Percentiles rank a stretch among this genome's conserved stretches.
phyloP scores from a whole-genome alignment of 2,888 invertebrate species.

The Dasypolia templi region DNA sequence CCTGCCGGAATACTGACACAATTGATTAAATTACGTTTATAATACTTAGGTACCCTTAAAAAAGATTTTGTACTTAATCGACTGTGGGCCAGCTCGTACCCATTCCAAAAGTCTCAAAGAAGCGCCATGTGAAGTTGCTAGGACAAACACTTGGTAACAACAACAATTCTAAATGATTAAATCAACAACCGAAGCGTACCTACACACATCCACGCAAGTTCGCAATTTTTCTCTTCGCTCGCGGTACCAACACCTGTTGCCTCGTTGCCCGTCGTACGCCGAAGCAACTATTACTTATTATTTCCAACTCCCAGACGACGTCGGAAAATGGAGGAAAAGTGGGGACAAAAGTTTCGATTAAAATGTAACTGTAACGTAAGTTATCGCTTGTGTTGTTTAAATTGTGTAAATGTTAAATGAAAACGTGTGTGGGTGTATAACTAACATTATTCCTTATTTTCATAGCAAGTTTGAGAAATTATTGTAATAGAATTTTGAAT shows the following conservation, averaged over 20 bases:
- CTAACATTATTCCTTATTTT: constrained; percentile 1
- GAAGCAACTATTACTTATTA: constrained; percentile 55
- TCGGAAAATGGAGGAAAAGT: constrained; percentile 9
- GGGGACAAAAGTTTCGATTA: constrained; percentile 39
- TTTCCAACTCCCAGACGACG: constrained; percentile 52
- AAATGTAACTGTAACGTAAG: constrained; percentile 28
- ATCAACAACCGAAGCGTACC: constrained; percentile 29
- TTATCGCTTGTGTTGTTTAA: background rate
- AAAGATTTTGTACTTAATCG: no score
- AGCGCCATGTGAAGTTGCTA: background rate
- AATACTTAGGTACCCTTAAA: no score
- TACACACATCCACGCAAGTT: constrained; percentile 50
- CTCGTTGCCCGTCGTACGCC: constrained; percentile 40
- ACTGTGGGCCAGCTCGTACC: background rate
- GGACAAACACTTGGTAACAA: constrained; percentile 13
- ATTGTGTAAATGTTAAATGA: constrained; percentile 12
- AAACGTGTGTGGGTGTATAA: background rate
- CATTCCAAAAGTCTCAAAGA: background rate
- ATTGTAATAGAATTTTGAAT: background rate
- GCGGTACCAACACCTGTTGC: constrained; percentile 68
- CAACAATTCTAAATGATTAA: constrained; percentile 36
- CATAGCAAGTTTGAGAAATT: background rate
- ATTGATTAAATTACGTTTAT: background rate
- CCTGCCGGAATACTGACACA: background rate
- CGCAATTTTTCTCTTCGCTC: constrained; percentile 49